phyloP scores from a whole-genome alignment of 1,140 invertebrate genomes.

The Glossosoma conforme region DNA sequence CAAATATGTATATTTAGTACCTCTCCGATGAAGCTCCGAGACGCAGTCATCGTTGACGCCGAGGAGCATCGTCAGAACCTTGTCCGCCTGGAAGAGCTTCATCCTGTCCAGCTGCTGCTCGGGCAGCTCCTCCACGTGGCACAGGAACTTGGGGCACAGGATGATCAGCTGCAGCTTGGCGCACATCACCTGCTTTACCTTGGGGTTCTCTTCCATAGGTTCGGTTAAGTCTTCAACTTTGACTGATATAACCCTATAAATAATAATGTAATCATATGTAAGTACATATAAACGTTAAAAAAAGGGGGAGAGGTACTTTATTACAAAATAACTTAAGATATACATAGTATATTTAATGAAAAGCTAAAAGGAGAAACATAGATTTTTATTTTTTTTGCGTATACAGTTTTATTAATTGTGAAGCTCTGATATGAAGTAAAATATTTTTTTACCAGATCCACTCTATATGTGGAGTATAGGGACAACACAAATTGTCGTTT shows the following conservation, averaged over 20 bases:
- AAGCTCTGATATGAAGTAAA: too few relatives aligned
- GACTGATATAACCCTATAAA: constrained; percentile 64
- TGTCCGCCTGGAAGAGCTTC: constrained; percentile 60
- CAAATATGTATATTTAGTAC: constrained; percentile 39
- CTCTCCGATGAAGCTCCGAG: constrained; percentile 52
- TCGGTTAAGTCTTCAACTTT: constrained; percentile 65
- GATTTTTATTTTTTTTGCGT: too few relatives aligned
- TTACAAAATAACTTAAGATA: too few relatives aligned
- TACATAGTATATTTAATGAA: too few relatives aligned
- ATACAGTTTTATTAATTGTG: too few relatives aligned
- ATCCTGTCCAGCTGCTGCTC: constrained; percentile 53
- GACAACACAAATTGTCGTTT: too few relatives aligned
- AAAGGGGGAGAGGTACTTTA: too few relatives aligned
- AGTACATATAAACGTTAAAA: too few relatives aligned
- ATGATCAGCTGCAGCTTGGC: constrained; percentile 73
- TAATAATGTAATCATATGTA: constrained; percentile 17
- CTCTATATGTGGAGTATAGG: too few relatives aligned
- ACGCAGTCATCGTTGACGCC: constrained; percentile 63
- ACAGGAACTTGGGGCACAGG: constrained; percentile 67
- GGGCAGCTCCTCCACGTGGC: constrained; percentile 54
- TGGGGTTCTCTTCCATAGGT: constrained; percentile 49
- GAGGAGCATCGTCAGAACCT: constrained; percentile 71
- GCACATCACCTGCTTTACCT: constrained; percentile 55
- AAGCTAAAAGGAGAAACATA: too few relatives aligned
- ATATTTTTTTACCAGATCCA: too few relatives aligned